These are phyloP conservation scores for Cephus spinipes DNA, from an alignment of 2,888 invertebrate species.

Conservation along the genomic window DNA sequence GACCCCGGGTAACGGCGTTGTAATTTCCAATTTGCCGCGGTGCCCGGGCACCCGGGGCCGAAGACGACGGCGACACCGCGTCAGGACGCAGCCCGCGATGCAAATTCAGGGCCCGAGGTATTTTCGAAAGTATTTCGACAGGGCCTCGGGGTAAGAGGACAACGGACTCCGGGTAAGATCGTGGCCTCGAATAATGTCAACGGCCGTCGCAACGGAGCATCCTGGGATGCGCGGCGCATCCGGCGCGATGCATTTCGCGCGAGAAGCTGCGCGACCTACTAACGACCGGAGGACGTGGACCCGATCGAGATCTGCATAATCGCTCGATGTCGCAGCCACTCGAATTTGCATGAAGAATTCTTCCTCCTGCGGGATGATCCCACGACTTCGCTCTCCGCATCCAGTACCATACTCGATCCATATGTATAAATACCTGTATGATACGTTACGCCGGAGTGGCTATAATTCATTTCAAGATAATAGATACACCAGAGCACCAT, in stretches of 20 bases:
- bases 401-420: not conserved
- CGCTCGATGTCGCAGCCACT: constrained; percentile 32
- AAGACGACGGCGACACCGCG: not conserved
- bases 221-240: not conserved
- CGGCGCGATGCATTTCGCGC: not conserved
- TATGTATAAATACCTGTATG: not conserved
- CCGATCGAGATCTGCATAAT: constrained; percentile 38
- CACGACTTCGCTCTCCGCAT: not conserved
- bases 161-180: not conserved
- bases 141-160: not conserved
- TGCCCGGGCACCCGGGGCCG: constrained; percentile 33
- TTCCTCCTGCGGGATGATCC: constrained; percentile 15
- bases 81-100: constrained; percentile 1
- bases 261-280: constrained; percentile 18
- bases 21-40: constrained; percentile 64
- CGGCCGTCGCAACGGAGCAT: not conserved
- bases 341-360: constrained; percentile 41
- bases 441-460: not conserved
- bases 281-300: constrained; percentile 9
- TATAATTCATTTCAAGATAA: not conserved
- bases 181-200: not conserved
- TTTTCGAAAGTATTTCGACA: constrained; percentile 40
- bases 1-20: constrained; percentile 29
- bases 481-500: not conserved
- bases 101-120: constrained; percentile 24